phyloP scores from a whole-genome alignment of 1,140 invertebrate species.

The Drosophila trapezifrons region DNA sequence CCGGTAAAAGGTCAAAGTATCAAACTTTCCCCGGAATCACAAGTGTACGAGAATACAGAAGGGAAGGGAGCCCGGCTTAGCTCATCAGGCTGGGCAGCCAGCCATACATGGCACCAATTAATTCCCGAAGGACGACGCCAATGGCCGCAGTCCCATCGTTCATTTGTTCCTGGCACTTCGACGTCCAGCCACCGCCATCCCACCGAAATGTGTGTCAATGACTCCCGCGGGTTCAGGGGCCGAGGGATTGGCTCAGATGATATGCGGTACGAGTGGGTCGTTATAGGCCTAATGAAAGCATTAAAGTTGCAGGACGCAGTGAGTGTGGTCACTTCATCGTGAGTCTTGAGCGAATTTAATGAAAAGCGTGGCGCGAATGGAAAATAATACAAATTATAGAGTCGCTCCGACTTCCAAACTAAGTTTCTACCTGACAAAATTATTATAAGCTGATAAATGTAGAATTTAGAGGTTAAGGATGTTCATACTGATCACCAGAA shows the following conservation, averaged over 20 bases:
- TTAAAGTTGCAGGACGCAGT: conserved; percentile 70
- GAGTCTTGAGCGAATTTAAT: neutral
- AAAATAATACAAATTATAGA: neutral
- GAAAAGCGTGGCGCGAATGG: neutral
- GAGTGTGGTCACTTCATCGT: conserved; percentile 21
- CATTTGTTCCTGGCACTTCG: conserved; percentile 48
- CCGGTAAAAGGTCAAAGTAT: conserved; percentile 47
- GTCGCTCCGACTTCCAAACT: too few relatives aligned
- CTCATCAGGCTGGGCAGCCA: conserved; percentile 12
- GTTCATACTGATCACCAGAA: neutral
- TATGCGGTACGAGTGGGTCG: conserved; percentile 59
- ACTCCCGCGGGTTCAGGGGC: conserved; percentile 48
- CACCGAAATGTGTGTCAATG: conserved; percentile 74
- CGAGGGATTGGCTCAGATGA: conserved; percentile 22
- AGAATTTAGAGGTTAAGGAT: neutral
- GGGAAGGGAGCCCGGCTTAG: neutral
- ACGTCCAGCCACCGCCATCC: conserved; percentile 38
- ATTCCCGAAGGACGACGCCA: conserved; percentile 26
- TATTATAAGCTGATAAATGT: neutral
- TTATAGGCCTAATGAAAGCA: conserved; percentile 78
- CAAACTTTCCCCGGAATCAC: conserved; percentile 16
- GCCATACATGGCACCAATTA: conserved; percentile 31
- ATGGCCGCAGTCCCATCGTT: conserved; percentile 28
- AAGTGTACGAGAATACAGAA: neutral
- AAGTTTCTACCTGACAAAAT: neutral